Evolutionary conservation across 1,140 invertebrate genomes (phyloP), one percentile per base, ranked within the genome.

Genomic region (Papilio helenus): DNA sequence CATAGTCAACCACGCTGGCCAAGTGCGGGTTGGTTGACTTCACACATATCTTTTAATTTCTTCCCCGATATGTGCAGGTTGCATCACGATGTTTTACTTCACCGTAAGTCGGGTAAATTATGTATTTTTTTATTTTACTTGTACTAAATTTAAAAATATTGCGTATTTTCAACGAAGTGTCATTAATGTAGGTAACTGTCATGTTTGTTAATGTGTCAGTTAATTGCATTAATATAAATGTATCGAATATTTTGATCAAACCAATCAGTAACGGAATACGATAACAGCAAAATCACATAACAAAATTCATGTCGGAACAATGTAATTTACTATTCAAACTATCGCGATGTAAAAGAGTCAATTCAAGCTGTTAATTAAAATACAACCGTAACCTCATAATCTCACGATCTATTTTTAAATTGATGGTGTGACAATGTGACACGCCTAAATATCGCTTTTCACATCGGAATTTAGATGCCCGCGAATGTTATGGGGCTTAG

Each of bases 371-470:
- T 29, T 74, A 74, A 74, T 74, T 74, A 74, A 74, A 51, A 74
- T 74, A 74, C 72, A 74, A 74, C 72, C 72, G 44, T 74, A 74
- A 74, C 20, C 18, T 20, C 42, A 74, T 74, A 46, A 46, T 16
- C 9, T 9, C 72, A 74, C 42, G 44, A 74, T 74, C 44, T 44
- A 74, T 74, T 51, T 74, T 74, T 49, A 72, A 44, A 74, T 20
- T 42, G 72, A 74, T 51, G 44, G 72, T 74, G 39, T 74, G 72
- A 74, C 72, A 74, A 74, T 74, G 44, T 49, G 44, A 49, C 39
- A 74, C 44, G 72, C 72, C 72, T 74, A 74, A 74, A 74, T 74
- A 74, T 74, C 72, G 72, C 42, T 74, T 74, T 44, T 49, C 72
- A 44, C 44, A 49, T 74, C 72, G 42, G 42, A 74, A 74, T 74